These are phyloP conservation scores for Drosophila neotestacea DNA, from an alignment of 2,888 invertebrate genomes.

Conservation along the genomic window DNA sequence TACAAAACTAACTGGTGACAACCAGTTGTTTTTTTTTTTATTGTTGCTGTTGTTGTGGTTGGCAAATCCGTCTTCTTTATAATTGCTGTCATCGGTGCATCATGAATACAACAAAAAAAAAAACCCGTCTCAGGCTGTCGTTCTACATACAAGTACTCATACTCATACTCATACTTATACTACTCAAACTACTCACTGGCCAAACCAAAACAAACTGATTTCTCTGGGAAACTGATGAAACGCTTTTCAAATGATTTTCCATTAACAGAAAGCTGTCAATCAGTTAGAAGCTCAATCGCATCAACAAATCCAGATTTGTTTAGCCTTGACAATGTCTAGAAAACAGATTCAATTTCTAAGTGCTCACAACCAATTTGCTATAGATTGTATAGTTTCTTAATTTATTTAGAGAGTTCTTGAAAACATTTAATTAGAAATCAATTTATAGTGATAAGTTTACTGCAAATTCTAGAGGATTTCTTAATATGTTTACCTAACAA, in stretches of 20 bases:
- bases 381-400: background rate
- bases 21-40: constrained; percentile 31
- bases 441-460: too few species aligned
- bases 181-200: constrained; percentile 11
- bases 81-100: constrained; percentile 69
- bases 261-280: constrained; percentile 53
- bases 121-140: constrained; percentile 60
- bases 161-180: background rate
- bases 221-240: constrained; percentile 55
- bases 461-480: too few species aligned
- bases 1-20: constrained; percentile 35
- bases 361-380: background rate
- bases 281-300: constrained; percentile 10
- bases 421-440: too few species aligned
- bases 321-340: background rate
- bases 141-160: constrained; percentile 58
- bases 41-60: constrained; percentile 37
- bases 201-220: constrained; percentile 45
- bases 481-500: background rate
- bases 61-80: constrained; percentile 75
- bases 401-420: too few species aligned
- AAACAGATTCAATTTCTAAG: background rate
- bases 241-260: constrained; percentile 58
- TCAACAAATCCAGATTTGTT: constrained; percentile 12
- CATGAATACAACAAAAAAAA: constrained; percentile 40